A percentile compares a stretch with the other conserved stretches of the same genome.
Conservation (phyloP, 2,888 invertebrate species). For the Drosophila subquinaria region DNA sequence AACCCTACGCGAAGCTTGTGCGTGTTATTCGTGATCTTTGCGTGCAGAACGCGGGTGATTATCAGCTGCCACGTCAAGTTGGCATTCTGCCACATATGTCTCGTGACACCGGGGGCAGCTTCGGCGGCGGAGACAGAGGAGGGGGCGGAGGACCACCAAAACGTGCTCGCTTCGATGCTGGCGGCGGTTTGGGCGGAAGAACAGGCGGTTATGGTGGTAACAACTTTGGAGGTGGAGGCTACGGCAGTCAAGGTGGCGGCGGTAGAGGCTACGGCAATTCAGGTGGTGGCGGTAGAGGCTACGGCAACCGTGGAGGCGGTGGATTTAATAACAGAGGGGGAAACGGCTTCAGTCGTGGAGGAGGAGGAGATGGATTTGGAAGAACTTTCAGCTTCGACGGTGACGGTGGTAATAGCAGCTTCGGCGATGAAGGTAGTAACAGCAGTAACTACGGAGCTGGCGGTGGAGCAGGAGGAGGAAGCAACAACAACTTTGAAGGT, state of each 20-base stretch:
- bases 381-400: not conserved
- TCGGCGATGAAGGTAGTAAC: not conserved
- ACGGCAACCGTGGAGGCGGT: slow-evolving; percentile 48
- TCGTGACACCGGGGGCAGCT: slow-evolving; percentile 63
- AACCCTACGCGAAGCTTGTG: slow-evolving; percentile 87
- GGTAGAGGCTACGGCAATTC: slow-evolving; percentile 32
- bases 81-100: slow-evolving; percentile 82
- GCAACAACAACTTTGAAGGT: not conserved
- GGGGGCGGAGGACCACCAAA: slow-evolving; percentile 59
- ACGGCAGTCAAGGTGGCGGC: slow-evolving; percentile 9
- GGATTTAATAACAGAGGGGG: slow-evolving; percentile 7
- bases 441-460: slow-evolving; percentile 14
- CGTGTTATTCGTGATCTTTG: slow-evolving; percentile 91
- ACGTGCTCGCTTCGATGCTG: slow-evolving; percentile 62
- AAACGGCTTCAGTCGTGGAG: slow-evolving; percentile 5
- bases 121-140: slow-evolving; percentile 55
- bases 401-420: slow-evolving; percentile 1
- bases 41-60: slow-evolving; percentile 91
- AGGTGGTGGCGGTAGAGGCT: slow-evolving; percentile 53
- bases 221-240: slow-evolving; percentile 5
- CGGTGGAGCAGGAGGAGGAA: not conserved
- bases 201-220: slow-evolving; percentile 40
- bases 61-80: slow-evolving; percentile 88
- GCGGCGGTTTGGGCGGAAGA: slow-evolving; percentile 62
- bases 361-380: slow-evolving; percentile 6